Evolutionary conservation across 2,113 vertebrate species (phyloP), one percentile per base, ranked within the genome.

Genomic region (Thryonomys swinderianus): DNA sequence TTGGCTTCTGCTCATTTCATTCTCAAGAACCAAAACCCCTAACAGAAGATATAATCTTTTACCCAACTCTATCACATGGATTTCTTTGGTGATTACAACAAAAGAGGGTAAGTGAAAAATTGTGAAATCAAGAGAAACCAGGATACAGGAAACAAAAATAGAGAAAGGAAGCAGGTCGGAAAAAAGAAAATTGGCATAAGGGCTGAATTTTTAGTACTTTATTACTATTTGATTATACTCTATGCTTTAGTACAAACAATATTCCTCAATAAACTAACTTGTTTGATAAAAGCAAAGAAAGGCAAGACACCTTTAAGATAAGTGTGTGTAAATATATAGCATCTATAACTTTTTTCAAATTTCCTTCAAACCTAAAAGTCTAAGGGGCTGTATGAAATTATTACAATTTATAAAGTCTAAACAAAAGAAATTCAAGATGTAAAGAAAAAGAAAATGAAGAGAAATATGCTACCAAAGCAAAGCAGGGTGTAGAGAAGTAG

Each of bases 341-440:
- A 69, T 27, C 23, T 20, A 64, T 0, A 74, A 2, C n/a, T 85
- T 88, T 73, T 45, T 45, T 20, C 51, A 86, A 64, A 85, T 73
- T 81, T 2, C 61, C 57, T 83, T 67, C 23, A 17, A 51, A 74
- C 18, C 37, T 79, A 45, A 73, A 93, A 93, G 90, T 9, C 45
- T 55, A 76, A 80, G 74, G 1, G 25, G 83, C 34, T 79, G 32
- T 45, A 67, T 40, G 53, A 67, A 62, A 94, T 57, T 78, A 85
- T 37, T 94, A 95, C 90, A 92, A 53, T 59, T 71, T 85, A 17
- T 86, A 84, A 92, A 93, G 16, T 7, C 7, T 25, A 95, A 69
- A 23, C 34, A 74, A 90, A 90, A 83, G 13, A 91, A 93, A 61
- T 86, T 55, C 21, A 85, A 79, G n/a, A 25, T 37, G n/a, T 18